These are phyloP conservation scores for Drosophila mayri DNA, from an alignment of 1,140 invertebrate genomes.

Conservation along the genomic window DNA sequence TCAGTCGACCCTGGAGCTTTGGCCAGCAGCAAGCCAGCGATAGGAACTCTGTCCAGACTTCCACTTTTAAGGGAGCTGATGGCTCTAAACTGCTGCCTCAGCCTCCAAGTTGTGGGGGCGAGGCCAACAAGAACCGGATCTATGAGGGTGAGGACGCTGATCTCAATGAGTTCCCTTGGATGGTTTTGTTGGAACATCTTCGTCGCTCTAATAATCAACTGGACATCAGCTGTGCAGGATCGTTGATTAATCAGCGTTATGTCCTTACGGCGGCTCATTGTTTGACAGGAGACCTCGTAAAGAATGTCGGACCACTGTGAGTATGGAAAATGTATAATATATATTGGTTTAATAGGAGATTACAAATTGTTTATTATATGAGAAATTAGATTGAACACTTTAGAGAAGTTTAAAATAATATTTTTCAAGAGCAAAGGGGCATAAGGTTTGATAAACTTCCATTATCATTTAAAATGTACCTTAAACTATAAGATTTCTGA, in stretches of 20 bases:
- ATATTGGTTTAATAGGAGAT: too few relatives aligned
- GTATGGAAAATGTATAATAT: slow-evolving; percentile 58
- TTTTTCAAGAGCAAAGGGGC: too few relatives aligned
- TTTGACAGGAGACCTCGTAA: slow-evolving; percentile 85
- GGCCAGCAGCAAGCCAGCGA: slow-evolving; percentile 28
- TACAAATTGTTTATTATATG: too few relatives aligned
- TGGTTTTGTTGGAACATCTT: slow-evolving; percentile 87
- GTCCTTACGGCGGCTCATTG: slow-evolving; percentile 90
- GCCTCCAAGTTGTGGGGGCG: slow-evolving; percentile 71
- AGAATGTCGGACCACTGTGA: slow-evolving; percentile 86
- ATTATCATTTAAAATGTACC: too few relatives aligned
- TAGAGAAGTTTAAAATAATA: too few relatives aligned
- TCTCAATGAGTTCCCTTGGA: slow-evolving; percentile 88
- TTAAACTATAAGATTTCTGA: too few relatives aligned
- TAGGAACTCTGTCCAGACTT: background rate
- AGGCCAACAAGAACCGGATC: slow-evolving; percentile 73
- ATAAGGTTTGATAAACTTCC: too few relatives aligned
- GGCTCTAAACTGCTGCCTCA: slow-evolving; percentile 60
- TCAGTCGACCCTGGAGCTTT: slow-evolving; percentile 53
- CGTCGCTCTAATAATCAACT: slow-evolving; percentile 60
- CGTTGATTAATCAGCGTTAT: slow-evolving; percentile 86
- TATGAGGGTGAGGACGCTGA: slow-evolving; percentile 81
- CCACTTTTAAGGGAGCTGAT: slow-evolving; percentile 19
- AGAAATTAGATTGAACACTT: too few relatives aligned
- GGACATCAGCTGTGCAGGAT: slow-evolving; percentile 87